Base-by-base conservation (phyloP, 1,140 invertebrate genomes). In the Temnothorax longispinosus region DNA sequence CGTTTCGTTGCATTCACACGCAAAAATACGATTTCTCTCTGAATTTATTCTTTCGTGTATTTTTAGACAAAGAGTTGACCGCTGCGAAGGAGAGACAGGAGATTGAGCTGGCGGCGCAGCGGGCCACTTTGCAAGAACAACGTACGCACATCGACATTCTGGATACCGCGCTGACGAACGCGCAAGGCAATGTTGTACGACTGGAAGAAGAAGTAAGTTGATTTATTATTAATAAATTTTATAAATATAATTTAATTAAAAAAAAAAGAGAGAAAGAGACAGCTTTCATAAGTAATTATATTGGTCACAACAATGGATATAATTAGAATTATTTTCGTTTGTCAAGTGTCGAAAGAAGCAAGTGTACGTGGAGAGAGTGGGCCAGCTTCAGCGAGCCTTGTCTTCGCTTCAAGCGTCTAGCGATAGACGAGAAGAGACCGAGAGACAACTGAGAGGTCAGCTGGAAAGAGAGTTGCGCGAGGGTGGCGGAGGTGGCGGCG, bases 141-240 rank as follows among this genome's bases (percentile, higher is more conserved):
- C 96, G 98, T 86, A 98, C 97, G 21, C 98, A 99, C 94, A 99
- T 99, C 93, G 98, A 98, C 92, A 98, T 99, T 90, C 96, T 99
- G 47, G 98, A 99, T 93, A 98, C 97, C 38, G 98, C 98, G 60
- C 95, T 99, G 41, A 98, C 98, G 27, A 99, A 98, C 95, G 98
- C 98, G 21, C 98, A 99, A 95, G 96, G 97, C 72, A 98, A 98
- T 94, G 98, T 99, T 64, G 97, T 98, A 32, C 96, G 97, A 62
- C 96, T 99, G 10, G 98, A 99, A 95, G 98, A 98, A 95, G 98
- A 99, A 96, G 97, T 98, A 96, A 85, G 71, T 77, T 32, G 7
- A 67, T 65, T 76, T 32, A 58, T 27, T 75, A n/a, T 58, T 72
- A 5, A 32, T 52, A 38, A 65, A 7, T 44, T 27, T 50, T 3